Base-by-base conservation (phyloP, 2,888 invertebrate species). In the Horisme vitalbata region DNA sequence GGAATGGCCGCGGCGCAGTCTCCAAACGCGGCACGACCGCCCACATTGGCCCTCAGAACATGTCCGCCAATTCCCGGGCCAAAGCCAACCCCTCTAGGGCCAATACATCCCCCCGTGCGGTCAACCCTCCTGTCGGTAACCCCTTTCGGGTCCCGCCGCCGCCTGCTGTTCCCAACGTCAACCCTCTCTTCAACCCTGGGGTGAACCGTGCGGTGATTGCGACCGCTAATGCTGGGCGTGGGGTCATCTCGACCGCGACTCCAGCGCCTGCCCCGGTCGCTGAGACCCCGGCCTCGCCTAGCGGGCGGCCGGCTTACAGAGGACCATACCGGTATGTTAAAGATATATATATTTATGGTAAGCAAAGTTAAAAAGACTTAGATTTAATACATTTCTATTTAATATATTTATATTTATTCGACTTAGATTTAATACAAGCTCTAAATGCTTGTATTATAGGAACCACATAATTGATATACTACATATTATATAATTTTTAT, bases 321-420 rank as follows among this genome's bases (percentile, higher is more conserved):
- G 83, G 82, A 21, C 85, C 85, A 0, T 86, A 80, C 70, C 78
- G 86, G 86, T 85, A 57, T 41, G 33, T 37, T 5, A 2, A 8
- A 27, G 7, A 1, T 8, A 11, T 15, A 31, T 1, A 9, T n/a
- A 14, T 36, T 21, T 4, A 20, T 15, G 20, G 12, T 28, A n/a
- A n/a, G n/a, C n/a, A n/a, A n/a, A n/a, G n/a, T n/a, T n/a, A n/a
- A n/a, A n/a, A n/a, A n/a, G n/a, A n/a, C n/a, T n/a, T n/a, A n/a
- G n/a, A n/a, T n/a, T n/a, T n/a, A n/a, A n/a, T n/a, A n/a, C n/a
- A n/a, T n/a, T n/a, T n/a, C n/a, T n/a, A n/a, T n/a, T n/a, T n/a
- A n/a, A n/a, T n/a, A n/a, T n/a, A n/a, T n/a, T n/a, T n/a, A n/a
- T n/a, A n/a, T n/a, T n/a, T n/a, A n/a, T n/a, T n/a, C n/a, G n/a